phyloP scores from a whole-genome alignment of 2,113 vertebrate species.

The Platycercus adscitus region DNA sequence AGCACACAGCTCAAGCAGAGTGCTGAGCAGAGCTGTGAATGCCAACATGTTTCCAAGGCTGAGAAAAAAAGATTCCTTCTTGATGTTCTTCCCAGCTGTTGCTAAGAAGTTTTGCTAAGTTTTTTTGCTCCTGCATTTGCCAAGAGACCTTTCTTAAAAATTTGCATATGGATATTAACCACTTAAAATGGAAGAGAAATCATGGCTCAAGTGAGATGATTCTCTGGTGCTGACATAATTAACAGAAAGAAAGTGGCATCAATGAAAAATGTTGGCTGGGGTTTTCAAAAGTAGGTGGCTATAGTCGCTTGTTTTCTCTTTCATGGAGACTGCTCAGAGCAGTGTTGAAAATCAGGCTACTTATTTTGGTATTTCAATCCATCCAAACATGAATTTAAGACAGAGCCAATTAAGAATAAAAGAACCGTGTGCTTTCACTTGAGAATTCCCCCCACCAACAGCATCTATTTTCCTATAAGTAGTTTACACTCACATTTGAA shows the following conservation, averaged over 20 bases:
- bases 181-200: background rate
- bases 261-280: background rate
- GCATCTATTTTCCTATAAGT: background rate
- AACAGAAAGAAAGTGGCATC: background rate
- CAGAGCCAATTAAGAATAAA: background rate
- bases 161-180: slow-evolving; percentile 6
- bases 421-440: background rate
- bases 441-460: background rate
- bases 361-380: background rate
- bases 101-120: background rate
- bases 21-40: background rate
- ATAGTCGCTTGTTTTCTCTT: background rate
- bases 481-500: background rate
- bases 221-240: background rate
- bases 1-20: background rate
- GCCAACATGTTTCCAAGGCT: slow-evolving; percentile 4
- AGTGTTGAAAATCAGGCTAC: background rate
- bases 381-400: background rate
- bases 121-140: background rate
- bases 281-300: background rate
- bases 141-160: slow-evolving; percentile 1
- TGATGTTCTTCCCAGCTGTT: slow-evolving; percentile 56
- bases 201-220: background rate
- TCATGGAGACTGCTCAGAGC: background rate
- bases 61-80: slow-evolving; percentile 23